phyloP scores from a whole-genome alignment of 2,797 vertebrate species.

The Brachyrhaphis roseni region DNA sequence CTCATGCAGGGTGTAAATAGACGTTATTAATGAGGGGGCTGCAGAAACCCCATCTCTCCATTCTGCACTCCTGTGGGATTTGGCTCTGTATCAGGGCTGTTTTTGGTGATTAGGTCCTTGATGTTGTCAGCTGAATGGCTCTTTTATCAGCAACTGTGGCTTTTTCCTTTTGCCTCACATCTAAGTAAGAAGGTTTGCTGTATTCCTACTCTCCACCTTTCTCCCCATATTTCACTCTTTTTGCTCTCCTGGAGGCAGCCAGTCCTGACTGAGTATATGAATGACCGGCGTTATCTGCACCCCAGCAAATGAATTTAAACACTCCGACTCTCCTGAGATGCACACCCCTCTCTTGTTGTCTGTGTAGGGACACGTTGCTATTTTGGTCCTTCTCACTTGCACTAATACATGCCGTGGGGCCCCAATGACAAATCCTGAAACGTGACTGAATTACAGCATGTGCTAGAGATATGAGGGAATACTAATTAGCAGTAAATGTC shows the following conservation, averaged over 20 bases:
- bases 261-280: conserved; percentile 58
- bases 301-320: conserved; percentile 64
- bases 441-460: conserved; percentile 36
- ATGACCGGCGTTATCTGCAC: conserved; percentile 65
- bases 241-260: conserved; percentile 57
- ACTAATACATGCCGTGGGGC: conserved; percentile 47
- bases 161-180: conserved; percentile 58
- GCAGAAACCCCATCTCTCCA: conserved; percentile 57
- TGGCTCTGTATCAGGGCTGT: conserved; percentile 71
- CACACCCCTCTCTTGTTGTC: conserved; percentile 53
- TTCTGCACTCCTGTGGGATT: conserved; percentile 64
- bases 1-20: conserved; percentile 56
- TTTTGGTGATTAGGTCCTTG: conserved; percentile 78
- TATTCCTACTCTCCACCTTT: conserved; percentile 32
- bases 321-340: conserved; percentile 47
- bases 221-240: conserved; percentile 56
- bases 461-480: conserved; percentile 31
- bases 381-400: conserved; percentile 48
- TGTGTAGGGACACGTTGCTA: conserved; percentile 45
- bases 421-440: conserved; percentile 43
- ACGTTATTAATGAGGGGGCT: conserved; percentile 52
- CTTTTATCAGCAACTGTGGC: conserved; percentile 71
- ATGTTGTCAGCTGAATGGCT: conserved; percentile 77
- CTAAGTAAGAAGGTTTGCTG: conserved; percentile 50
- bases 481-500: conserved; percentile 50